Conservation (phyloP, 2,888 invertebrate species). For the Halictus ligatus region DNA sequence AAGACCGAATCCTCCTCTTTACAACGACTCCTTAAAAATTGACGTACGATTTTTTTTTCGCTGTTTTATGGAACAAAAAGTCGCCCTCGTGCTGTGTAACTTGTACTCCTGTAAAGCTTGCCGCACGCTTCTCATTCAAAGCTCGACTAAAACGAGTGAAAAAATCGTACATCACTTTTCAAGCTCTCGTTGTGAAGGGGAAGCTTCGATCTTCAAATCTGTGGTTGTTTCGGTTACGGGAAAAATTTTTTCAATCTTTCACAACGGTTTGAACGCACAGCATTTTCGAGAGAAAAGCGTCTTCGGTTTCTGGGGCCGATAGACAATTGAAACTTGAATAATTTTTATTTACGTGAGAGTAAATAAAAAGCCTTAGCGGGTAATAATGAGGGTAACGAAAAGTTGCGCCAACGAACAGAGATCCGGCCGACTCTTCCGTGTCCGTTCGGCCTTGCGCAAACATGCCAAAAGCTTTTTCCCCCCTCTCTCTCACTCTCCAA, state of each 20-base stretch:
- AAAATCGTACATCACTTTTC: too few relatives aligned
- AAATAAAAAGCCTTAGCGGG: too few relatives aligned
- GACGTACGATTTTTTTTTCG: too few relatives aligned
- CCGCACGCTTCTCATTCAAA: too few relatives aligned
- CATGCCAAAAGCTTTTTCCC: neutral
- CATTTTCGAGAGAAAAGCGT: too few relatives aligned
- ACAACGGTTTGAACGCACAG: neutral
- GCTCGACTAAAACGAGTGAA: too few relatives aligned
- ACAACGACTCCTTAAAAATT: too few relatives aligned
- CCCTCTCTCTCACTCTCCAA: neutral
- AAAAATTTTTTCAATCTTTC: neutral
- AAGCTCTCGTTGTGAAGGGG: neutral
- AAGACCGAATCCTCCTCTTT: too few relatives aligned
- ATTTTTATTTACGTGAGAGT: neutral
- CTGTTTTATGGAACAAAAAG: too few relatives aligned
- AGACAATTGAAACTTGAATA: neutral
- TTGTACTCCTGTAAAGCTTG: too few relatives aligned
- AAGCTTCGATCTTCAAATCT: neutral
- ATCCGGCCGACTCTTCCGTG: slow-evolving; percentile 4
- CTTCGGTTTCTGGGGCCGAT: neutral
- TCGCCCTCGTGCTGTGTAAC: too few relatives aligned
- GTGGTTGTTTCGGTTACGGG: neutral
- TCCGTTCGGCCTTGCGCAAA: neutral
- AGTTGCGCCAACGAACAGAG: neutral
- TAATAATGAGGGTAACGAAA: neutral